Evolutionary conservation across 2,888 invertebrate genomes (phyloP).

Genomic region (Alviniconcha strummeri): DNA sequence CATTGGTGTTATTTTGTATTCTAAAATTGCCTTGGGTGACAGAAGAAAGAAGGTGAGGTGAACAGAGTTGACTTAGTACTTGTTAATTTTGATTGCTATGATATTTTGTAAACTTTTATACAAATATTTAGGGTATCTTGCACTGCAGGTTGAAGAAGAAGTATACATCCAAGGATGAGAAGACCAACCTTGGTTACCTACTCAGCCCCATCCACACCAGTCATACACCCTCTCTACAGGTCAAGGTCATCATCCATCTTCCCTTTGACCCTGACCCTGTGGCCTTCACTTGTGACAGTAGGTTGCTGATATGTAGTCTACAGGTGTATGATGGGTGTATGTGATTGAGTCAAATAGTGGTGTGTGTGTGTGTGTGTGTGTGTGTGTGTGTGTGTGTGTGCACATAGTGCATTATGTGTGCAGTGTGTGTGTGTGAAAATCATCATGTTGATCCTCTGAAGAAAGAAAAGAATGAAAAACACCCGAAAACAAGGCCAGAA

Average conservation of each 20-base stretch:
- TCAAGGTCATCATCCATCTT: constrained; percentile 88
- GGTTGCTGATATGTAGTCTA: constrained; percentile 57
- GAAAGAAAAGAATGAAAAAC: too few relatives aligned
- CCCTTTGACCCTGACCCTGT: constrained; percentile 79
- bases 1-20: too few relatives aligned
- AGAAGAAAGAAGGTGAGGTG: too few relatives aligned
- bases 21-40: too few relatives aligned
- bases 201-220: constrained; percentile 90
- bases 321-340: too few relatives aligned
- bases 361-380: too few relatives aligned
- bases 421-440: constrained; percentile 2
- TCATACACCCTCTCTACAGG: constrained; percentile 87
- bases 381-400: constrained; percentile 3
- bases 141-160: constrained; percentile 73
- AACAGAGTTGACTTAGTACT: too few relatives aligned
- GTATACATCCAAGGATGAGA: constrained; percentile 84
- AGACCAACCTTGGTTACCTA: constrained; percentile 90
- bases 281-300: constrained; percentile 94
- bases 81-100: too few relatives aligned
- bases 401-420: background rate
- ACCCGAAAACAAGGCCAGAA: background rate
- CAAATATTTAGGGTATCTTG: too few relatives aligned
- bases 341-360: too few relatives aligned
- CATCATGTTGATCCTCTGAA: background rate
- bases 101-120: too few relatives aligned